A percentile compares a stretch with the other conserved stretches of the same genome.
phyloP scores from a whole-genome alignment of 2,113 vertebrate species.

The Cyanocitta stelleri region DNA sequence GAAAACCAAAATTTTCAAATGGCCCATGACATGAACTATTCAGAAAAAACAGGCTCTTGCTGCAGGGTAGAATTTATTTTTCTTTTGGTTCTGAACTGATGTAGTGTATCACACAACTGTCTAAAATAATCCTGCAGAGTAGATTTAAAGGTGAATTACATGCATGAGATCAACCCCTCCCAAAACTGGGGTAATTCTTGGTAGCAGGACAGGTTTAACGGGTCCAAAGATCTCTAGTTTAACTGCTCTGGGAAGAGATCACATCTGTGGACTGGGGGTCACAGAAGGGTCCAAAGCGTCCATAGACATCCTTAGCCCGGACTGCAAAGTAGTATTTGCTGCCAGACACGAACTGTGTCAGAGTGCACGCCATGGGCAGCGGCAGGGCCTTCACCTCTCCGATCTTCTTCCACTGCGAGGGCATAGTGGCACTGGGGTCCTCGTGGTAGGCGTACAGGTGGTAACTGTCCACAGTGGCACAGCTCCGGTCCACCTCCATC shows the following conservation, averaged over 20 bases:
- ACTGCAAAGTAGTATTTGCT: constrained; percentile 98
- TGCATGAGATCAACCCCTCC: constrained; percentile 73
- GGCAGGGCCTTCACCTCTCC: constrained; percentile 96
- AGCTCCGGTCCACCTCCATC: constrained; percentile 87
- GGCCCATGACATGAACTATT: constrained; percentile 52
- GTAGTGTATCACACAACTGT: constrained; percentile 71
- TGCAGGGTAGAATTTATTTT: constrained; percentile 69
- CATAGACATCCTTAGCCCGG: constrained; percentile 92
- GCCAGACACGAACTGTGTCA: constrained; percentile 96
- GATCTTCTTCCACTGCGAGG: constrained; percentile 96
- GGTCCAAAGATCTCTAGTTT: constrained; percentile 53
- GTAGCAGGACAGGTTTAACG: constrained; percentile 46
- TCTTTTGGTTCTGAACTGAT: constrained; percentile 67
- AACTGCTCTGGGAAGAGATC: constrained; percentile 83
- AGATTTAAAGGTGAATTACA: constrained; percentile 70
- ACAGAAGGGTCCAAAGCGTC: constrained; percentile 94
- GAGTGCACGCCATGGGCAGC: constrained; percentile 96
- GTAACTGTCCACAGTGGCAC: constrained; percentile 93
- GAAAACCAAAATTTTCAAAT: constrained; percentile 37
- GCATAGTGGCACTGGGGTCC: constrained; percentile 75
- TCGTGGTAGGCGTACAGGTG: constrained; percentile 92
- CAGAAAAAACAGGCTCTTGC: constrained; percentile 62
- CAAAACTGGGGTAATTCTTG: constrained; percentile 47
- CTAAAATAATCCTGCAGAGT: constrained; percentile 68
- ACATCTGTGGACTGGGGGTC: constrained; percentile 98